phyloP scores from a whole-genome alignment of 1,140 invertebrate species.

The Ips nitidus region DNA sequence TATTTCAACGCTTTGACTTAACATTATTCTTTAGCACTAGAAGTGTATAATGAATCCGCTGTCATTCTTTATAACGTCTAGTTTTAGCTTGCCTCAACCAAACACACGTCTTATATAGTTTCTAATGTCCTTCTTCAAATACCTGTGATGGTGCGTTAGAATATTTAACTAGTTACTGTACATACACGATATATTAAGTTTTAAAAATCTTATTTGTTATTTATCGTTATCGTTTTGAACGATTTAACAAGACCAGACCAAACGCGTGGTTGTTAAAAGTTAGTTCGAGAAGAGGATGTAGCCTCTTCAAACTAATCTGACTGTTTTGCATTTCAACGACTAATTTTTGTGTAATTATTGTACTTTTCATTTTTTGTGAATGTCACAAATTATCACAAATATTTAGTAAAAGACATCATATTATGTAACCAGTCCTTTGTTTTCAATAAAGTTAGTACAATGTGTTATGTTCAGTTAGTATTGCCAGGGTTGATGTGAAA shows the following conservation, averaged over 20 bases:
- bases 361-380: slow-evolving; percentile 10
- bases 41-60: slow-evolving; percentile 18
- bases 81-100: not conserved
- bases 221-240: slow-evolving; percentile 25
- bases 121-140: slow-evolving; percentile 36
- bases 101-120: slow-evolving; percentile 23
- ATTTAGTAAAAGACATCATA: not conserved
- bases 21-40: slow-evolving; percentile 32
- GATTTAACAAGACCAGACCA: slow-evolving; percentile 19
- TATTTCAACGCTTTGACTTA: not conserved
- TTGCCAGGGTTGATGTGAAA: not conserved
- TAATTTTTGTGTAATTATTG: slow-evolving; percentile 21
- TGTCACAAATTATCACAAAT: not conserved
- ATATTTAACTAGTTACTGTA: slow-evolving; percentile 40
- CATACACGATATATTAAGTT: slow-evolving; percentile 24
- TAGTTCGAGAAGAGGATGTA: slow-evolving; percentile 43
- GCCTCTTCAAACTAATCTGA: slow-evolving; percentile 45
- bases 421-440: not conserved
- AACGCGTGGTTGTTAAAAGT: slow-evolving; percentile 9
- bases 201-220: slow-evolving; percentile 30
- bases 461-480: not conserved
- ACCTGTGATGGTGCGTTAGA: slow-evolving; percentile 47
- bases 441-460: not conserved
- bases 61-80: slow-evolving; percentile 5
- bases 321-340: slow-evolving; percentile 41